Evolutionary conservation across 2,113 vertebrate genomes (phyloP), one percentile per base, ranked within the genome.

Genomic region (Herpetotheres cachinnans): DNA sequence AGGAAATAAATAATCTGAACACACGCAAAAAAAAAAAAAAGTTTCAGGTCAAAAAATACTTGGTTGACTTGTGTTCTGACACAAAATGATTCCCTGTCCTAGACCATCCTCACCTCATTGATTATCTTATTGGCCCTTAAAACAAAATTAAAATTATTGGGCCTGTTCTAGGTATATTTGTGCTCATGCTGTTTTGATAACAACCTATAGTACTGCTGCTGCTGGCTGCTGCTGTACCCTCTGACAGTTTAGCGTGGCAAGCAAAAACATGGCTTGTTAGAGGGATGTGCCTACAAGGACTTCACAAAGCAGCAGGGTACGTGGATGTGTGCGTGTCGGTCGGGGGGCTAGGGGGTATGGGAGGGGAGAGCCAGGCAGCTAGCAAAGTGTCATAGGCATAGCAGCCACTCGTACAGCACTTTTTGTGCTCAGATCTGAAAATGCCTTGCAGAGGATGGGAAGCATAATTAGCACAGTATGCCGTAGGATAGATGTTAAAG

Each of bases 401-500:
- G 58, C 78, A 85, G 92, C 58, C 67, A 21, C 92, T 86, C 4
- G 0, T 44, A 90, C 2, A 3, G 44, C 65, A 24, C 59, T 83
- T 82, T 21, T 18, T 8, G 1, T 8, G 5, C 86, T 76, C 5
- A 1, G 70, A 77, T 89, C 91, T 67, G 86, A 47, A 95, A 93
- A 76, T 58, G 88, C 70, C 82, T 90, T 61, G 66, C 82, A 89
- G 86, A 86, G 63, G 73, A 67, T 47, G 67, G 73, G 67, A 82
- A 78, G 71, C 56, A 69, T 92, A 86, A 94, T 96, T 95, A 95
- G 85, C 84, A 29, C 66, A 84, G 26, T 79, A 1, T 90, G 92
- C 84, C 5, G 3, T 54, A 95, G 90, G 91, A 95, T 61, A 92
- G 82, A 94, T 92, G 83, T 71, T 95, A 90, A 91, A 96, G 92